Conservation (phyloP, 2,113 vertebrate genomes). For the Actenoides hombroni region DNA sequence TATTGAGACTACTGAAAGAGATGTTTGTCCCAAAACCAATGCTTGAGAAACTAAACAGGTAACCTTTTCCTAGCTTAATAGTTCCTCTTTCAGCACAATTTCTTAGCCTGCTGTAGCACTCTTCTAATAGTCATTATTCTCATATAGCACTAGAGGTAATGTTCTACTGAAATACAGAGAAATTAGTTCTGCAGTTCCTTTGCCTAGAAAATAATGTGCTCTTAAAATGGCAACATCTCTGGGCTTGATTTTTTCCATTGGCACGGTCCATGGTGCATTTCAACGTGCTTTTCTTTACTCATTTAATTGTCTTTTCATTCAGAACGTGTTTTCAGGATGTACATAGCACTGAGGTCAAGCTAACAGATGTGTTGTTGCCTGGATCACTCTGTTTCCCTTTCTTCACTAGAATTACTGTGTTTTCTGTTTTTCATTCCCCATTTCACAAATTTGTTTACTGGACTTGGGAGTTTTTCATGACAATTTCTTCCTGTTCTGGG, state of each 20-base stretch:
- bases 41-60: neutral
- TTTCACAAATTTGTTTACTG: conserved; percentile 8
- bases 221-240: neutral
- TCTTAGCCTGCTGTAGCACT: neutral
- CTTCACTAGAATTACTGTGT: neutral
- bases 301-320: conserved; percentile 1
- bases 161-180: neutral
- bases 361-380: neutral
- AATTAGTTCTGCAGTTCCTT: neutral
- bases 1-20: neutral
- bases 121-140: neutral
- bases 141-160: neutral
- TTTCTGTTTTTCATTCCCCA: neutral
- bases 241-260: neutral
- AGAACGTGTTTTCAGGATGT: neutral
- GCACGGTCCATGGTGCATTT: neutral
- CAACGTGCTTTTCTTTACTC: neutral
- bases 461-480: neutral
- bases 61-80: neutral
- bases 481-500: neutral
- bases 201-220: neutral
- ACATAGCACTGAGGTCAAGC: neutral
- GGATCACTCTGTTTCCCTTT: neutral
- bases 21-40: neutral
- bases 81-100: neutral